These are phyloP conservation scores for Philaethria dido DNA, from an alignment of 2,888 invertebrate genomes.

Conservation along the genomic window DNA sequence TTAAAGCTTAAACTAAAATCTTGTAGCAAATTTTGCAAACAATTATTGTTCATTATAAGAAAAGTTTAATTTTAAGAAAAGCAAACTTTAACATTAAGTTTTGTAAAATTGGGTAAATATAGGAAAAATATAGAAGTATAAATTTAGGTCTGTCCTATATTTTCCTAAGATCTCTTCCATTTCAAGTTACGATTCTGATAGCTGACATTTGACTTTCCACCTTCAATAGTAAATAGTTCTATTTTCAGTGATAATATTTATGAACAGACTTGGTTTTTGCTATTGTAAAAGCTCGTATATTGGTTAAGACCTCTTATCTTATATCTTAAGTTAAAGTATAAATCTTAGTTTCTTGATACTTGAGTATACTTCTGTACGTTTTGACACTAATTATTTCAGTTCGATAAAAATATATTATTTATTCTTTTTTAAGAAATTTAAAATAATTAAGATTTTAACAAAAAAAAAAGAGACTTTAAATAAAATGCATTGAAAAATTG, in stretches of 20 bases:
- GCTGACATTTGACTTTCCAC: background rate
- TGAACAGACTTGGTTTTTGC: background rate
- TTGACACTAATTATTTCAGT: no score
- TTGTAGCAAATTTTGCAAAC: background rate
- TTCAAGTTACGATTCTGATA: background rate
- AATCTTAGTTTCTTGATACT: no score
- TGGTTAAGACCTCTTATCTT: no score
- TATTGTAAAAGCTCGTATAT: background rate
- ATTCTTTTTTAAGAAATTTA: no score
- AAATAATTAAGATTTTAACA: no score
- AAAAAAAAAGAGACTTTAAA: no score
- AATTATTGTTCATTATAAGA: no score
- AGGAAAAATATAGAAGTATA: background rate
- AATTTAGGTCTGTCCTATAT: background rate
- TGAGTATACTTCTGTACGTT: no score
- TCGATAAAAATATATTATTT: no score
- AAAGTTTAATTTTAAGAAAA: no score
- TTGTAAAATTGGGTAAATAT: background rate
- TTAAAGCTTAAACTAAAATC: background rate
- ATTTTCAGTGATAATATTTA: background rate
- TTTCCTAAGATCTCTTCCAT: background rate
- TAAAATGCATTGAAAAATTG: no score
- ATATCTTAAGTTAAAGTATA: background rate
- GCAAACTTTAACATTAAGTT: background rate
- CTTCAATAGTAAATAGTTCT: conserved; percentile 3